Conservation (phyloP, 1,140 invertebrate species). For the Drosophila ercepeae region DNA sequence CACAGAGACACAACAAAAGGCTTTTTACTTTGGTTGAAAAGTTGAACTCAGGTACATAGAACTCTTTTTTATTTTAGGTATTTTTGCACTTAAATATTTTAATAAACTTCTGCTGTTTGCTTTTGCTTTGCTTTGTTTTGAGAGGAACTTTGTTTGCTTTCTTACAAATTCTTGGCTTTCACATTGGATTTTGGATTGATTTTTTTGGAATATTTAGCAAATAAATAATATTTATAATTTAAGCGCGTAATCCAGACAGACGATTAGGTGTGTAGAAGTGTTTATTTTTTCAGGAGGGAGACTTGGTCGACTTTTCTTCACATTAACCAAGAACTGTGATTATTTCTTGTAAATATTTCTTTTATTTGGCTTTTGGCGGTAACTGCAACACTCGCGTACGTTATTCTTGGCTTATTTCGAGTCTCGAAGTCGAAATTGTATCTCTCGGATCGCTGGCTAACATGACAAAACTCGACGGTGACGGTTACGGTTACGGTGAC, state of each 20-base stretch:
- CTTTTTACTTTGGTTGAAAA: constrained; percentile 25
- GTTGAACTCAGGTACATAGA: constrained; percentile 37
- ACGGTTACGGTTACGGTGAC: no score
- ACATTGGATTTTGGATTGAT: constrained; percentile 40
- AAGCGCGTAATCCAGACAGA: constrained; percentile 72
- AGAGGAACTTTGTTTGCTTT: constrained; percentile 75
- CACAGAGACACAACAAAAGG: constrained; percentile 26
- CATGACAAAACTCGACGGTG: constrained; percentile 84
- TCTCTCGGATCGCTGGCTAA: constrained; percentile 64
- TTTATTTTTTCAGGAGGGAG: constrained; percentile 14
- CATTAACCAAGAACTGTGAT: constrained; percentile 52
- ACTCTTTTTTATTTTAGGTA: constrained; percentile 17
- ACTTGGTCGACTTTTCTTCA: constrained; percentile 75
- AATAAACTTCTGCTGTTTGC: constrained; percentile 23
- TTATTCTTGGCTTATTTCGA: constrained; percentile 26
- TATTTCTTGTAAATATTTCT: neutral
- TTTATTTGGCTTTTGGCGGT: constrained; percentile 7
- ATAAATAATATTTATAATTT: constrained; percentile 42
- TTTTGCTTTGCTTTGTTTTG: constrained; percentile 36
- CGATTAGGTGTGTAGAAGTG: constrained; percentile 33
- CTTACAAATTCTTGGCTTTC: constrained; percentile 31
- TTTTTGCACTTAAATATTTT: constrained; percentile 48
- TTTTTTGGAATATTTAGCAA: constrained; percentile 31
- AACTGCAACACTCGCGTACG: constrained; percentile 30
- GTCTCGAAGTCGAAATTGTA: constrained; percentile 22